Conservation (phyloP, 2,113 vertebrate species). For the Psephotus haematonotus region DNA sequence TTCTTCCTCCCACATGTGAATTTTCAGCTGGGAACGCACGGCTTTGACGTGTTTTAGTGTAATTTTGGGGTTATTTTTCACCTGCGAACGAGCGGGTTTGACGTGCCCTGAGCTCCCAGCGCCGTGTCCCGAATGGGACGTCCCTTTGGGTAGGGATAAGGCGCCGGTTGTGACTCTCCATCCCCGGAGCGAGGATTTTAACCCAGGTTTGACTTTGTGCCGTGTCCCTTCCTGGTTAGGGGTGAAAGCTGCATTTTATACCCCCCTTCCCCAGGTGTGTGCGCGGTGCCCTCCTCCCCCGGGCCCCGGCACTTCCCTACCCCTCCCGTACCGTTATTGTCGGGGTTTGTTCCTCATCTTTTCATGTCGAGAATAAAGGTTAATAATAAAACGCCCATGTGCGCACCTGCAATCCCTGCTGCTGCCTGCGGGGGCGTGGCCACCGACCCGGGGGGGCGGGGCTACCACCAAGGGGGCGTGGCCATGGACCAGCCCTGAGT, state of each 20-base stretch:
- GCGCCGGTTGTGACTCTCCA: neutral
- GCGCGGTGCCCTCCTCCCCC: neutral
- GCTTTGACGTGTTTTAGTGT: neutral
- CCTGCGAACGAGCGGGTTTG: neutral
- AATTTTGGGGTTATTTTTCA: neutral
- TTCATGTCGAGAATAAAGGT: neutral
- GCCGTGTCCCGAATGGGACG: rapidly evolving
- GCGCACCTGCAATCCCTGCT: no score
- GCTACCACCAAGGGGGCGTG: neutral
- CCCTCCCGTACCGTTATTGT: neutral
- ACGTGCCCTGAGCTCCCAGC: neutral
- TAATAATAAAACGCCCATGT: neutral
- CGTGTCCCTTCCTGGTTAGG: neutral
- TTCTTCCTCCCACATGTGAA: neutral
- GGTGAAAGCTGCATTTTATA: neutral
- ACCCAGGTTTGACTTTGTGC: neutral
- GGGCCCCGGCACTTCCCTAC: neutral
- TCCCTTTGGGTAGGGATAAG: neutral
- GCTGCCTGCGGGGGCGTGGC: neutral
- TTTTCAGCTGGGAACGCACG: neutral
- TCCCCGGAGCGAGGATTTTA: neutral
- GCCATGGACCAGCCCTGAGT: neutral
- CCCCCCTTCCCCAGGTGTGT: neutral
- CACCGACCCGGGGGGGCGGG: neutral
- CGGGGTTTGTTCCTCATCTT: neutral